Evolutionary conservation across 1,140 invertebrate genomes (phyloP), one percentile per base, ranked within the genome.

Genomic region (Drosophila tsacasi): DNA sequence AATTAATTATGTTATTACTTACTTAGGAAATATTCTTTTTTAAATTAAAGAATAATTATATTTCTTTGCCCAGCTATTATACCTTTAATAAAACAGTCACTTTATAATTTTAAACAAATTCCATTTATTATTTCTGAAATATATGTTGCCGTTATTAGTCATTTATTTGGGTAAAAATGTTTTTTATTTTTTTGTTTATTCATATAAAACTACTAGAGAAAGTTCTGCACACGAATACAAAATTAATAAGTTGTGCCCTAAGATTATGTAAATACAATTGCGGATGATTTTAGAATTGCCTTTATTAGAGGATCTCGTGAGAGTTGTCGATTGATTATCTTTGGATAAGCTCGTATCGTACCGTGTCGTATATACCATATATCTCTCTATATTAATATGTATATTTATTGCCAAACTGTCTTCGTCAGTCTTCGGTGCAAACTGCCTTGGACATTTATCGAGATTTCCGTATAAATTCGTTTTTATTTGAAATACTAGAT

Each of bases 341-440:
- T 89, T 89, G 85, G 85, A 89, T 83, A 46, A 67, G 79, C 82
- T 84, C 61, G 64, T 71, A 62, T 63, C 52, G 42, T 77, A 49
- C 80, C 61, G 59, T 71, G 61, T 58, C 42, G 40, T 76, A 40
- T 72, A 50, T 46, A 55, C 40, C 55, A 37, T 44, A 74, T 58
- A 42, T 55, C 52, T 50, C 71, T 76, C 37, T 55, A 52, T 66
- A 54, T 40, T 30, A 21, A 21, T 59, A 50, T 37, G 73, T 42
- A 21, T 61, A 44, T 73, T 30, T 60, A 61, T 52, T 61, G 71
- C 75, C 74, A 77, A 77, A 72, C 73, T 74, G 69, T 35, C 35
- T 25, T 50, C 35, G 71, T 77, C 83, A 85, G 84, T 87, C 83
- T 87, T 83, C 46, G 60, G 76, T 76, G 83, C 76, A 67, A 69